Evolutionary conservation across 2,888 invertebrate species (phyloP), one percentile per base, ranked within the genome.

Genomic region (Drosophila yooni): DNA sequence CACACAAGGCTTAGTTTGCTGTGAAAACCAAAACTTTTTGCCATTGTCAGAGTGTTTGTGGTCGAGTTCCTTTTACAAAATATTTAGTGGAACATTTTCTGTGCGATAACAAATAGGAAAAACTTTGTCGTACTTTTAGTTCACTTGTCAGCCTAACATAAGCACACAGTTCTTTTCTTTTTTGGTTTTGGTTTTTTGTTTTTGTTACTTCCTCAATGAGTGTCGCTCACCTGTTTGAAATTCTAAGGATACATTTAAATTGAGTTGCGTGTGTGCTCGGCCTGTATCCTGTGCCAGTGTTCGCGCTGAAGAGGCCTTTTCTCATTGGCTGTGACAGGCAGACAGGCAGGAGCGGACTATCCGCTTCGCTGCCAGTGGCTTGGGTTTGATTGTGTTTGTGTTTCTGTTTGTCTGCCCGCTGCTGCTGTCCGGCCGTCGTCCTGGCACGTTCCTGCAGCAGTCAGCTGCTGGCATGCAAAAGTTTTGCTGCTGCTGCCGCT

Each of bases 171-270:
- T 4, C 15, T 21, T 11, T 25, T 50, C 11, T 21, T 63, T 58
- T 46, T 21, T 43, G n/a, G 15, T 57, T 38, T 21, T 0, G 2
- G 13, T 50, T 48, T 64, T 67, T 25, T 46, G 46, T 46, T 46
- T 79, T 57, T 51, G 72, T 58, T 40, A 73, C 62, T 67, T 78
- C 57, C 63, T 57, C 60, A 76, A 80, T 80, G 81, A 72, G 68
- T 76, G 82, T 82, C 72, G 78, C 83, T 88, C 82, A 88, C 88
- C 88, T 88, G 88, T 87, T 90, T 86, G 77, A 79, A 90, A 90
- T 90, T 83, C 87, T 88, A 88, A 86, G 88, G 90, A 88, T 81
- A 82, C 88, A 88, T 88, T 88, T 83, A 84, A 82, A 88, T 74
- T 85, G 82, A 83, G 81, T 86, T 88, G 83, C 86, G 84, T 70